Base-by-base conservation (phyloP, 2,888 invertebrate species). In the Ectemnius cavifrons region DNA sequence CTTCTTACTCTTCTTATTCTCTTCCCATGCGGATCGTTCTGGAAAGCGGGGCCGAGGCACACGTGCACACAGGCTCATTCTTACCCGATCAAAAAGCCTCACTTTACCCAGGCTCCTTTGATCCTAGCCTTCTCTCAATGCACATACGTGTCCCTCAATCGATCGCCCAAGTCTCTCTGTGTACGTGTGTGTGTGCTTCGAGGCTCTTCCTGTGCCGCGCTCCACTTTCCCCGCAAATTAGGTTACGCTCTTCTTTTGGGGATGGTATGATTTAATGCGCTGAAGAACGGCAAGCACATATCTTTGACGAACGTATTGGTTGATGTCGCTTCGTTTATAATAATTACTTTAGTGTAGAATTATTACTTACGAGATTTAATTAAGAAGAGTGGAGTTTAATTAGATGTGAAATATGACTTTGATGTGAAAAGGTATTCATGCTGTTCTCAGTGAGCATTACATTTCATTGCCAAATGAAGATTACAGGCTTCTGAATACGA, bases 241-340 rank as follows among this genome's bases (percentile, higher is more conserved):
- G 14, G 14, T 37, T 4, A 23, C 49, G 56, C 56, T 60, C 56
- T 18, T 18, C 45, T 16, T 14, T 52, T 16, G 16, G 14, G 71
- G 65, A 71, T 71, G 77, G 77, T 72, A 65, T 67, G 56, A 59
- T 63, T 37, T 23, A 46, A 57, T 46, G 52, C 61, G 47, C 49
- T 2, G 60, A 14, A 65, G 23, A 52, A 49, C 49, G 1, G 8
- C n/a, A 46, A 4, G 2, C 5, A 11, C 16, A 16, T 37, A 56
- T n/a, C 45, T 13, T 65, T 14, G 58, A 11, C 14, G 23, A 14
- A n/a, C 3, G 18, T 5, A 28, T 6, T 37, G 1, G 37, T 37
- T 8, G 6, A 4, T 37, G 37, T 37, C 37, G 37, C 37, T 37
- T 37, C 8, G 37, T 4, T 4, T 37, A 37, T 37, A 37, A 37